These are phyloP conservation scores for Oscheius sp. DNA, from an alignment of 2,888 invertebrate species.

Conservation along the genomic window DNA sequence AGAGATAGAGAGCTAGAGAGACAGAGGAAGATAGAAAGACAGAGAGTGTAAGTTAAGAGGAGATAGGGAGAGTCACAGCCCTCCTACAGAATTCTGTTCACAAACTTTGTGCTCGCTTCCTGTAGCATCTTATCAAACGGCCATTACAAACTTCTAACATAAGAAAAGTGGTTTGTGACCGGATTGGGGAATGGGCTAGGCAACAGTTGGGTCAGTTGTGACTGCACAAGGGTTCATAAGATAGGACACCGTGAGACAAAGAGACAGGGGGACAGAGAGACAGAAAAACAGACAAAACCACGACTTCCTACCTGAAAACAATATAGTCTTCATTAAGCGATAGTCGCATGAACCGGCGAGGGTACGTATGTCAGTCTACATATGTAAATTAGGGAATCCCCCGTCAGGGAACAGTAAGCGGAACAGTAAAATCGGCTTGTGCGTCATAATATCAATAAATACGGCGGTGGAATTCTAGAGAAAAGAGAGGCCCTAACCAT, in stretches of 20 bases:
- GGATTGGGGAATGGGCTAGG: not conserved
- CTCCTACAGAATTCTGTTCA: constrained; percentile 11
- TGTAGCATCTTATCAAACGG: no score
- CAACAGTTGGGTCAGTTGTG: no score
- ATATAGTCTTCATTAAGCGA: constrained; percentile 22
- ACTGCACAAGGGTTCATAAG: no score
- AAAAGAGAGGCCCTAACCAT: constrained; percentile 13
- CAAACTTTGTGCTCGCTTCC: not conserved
- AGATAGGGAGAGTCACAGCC: not conserved
- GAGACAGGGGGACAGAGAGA: not conserved
- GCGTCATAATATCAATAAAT: not conserved
- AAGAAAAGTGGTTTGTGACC: constrained; percentile 1
- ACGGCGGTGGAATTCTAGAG: not conserved
- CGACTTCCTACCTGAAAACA: constrained; percentile 20
- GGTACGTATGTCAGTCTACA: not conserved
- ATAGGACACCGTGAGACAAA: no score
- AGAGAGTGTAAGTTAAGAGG: not conserved
- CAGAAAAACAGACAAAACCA: not conserved
- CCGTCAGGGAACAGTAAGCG: not conserved
- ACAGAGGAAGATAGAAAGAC: not conserved
- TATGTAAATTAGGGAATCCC: not conserved
- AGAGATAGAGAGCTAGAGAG: constrained; percentile 1
- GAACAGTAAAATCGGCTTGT: constrained; percentile 1
- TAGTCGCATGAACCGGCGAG: constrained; percentile 13
- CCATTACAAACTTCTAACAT: not conserved